Evolutionary conservation across 2,113 vertebrate genomes (phyloP).

Genomic region (Spea multiplicata): DNA sequence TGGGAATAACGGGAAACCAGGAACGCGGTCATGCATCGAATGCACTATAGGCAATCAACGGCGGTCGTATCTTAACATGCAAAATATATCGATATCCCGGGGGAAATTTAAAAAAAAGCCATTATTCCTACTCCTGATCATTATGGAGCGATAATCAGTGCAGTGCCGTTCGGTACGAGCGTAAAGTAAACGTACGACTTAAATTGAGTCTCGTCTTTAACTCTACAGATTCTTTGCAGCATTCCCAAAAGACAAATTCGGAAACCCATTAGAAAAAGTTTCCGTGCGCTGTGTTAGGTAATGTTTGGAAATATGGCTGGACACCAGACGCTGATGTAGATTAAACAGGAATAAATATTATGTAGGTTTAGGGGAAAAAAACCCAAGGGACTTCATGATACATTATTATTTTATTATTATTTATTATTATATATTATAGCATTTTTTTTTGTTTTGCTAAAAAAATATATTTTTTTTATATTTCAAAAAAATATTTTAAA

Average conservation of each 20-base stretch:
- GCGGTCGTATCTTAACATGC: not conserved
- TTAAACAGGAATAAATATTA: not conserved
- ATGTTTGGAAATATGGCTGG: not conserved
- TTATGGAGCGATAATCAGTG: not conserved
- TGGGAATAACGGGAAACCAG: not conserved
- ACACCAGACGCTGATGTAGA: not conserved
- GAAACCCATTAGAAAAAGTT: conserved; percentile 1
- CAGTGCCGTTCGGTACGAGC: not conserved
- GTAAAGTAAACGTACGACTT: not conserved
- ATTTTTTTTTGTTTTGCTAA: too few species aligned
- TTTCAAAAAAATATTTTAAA: too few species aligned
- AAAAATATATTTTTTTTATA: too few species aligned
- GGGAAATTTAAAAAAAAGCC: too few species aligned
- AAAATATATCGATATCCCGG: not conserved
- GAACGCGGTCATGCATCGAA: not conserved
- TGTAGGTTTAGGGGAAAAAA: not conserved
- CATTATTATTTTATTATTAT: too few species aligned
- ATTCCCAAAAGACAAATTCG: not conserved
- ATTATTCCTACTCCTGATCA: not conserved
- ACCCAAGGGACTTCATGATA: not conserved
- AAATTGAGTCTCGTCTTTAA: not conserved
- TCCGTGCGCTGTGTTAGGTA: not conserved
- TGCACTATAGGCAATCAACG: not conserved
- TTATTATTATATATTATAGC: too few species aligned
- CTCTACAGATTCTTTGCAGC: not conserved